Conservation (phyloP, 2,797 vertebrate genomes). For the Serranus cabrilla region DNA sequence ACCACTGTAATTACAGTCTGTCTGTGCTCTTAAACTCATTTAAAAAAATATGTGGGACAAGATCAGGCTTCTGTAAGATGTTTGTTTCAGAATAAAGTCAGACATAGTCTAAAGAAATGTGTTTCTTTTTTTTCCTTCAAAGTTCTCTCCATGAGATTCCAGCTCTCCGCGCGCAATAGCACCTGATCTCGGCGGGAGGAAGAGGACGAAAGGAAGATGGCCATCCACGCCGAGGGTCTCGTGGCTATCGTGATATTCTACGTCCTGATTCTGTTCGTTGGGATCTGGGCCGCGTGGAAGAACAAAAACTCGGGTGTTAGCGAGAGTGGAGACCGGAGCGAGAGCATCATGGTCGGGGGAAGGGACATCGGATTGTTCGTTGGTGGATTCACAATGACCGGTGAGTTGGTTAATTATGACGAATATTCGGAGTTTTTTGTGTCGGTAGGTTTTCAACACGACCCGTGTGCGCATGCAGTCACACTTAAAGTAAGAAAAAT, state of each 20-base stretch:
- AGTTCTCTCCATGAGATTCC: conserved; percentile 75
- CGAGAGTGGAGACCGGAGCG: conserved; percentile 87
- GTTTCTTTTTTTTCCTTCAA: neutral
- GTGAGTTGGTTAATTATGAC: conserved; percentile 69
- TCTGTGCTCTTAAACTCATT: neutral
- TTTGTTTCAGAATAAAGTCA: neutral
- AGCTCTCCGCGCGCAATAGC: conserved; percentile 46
- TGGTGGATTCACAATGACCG: conserved; percentile 98
- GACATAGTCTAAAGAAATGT: neutral
- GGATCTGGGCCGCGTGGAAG: conserved; percentile 99
- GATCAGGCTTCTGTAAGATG: neutral
- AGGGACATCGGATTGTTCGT: conserved; percentile 97
- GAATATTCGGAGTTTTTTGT: neutral
- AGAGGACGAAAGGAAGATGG: conserved; percentile 83
- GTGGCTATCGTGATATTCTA: conserved; percentile 96
- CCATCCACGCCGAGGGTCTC: conserved; percentile 93
- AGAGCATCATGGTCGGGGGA: conserved; percentile 96
- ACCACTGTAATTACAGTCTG: neutral
- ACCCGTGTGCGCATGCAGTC: neutral
- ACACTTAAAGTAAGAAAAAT: neutral
- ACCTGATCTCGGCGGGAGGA: conserved; percentile 70
- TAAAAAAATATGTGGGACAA: neutral
- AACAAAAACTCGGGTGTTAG: conserved; percentile 91
- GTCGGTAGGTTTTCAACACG: neutral
- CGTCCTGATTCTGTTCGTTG: conserved; percentile 93